Percentiles rank a stretch among this genome's conserved stretches.
Conservation (phyloP, 1,140 invertebrate genomes). For the Monomorium pharaonis region DNA sequence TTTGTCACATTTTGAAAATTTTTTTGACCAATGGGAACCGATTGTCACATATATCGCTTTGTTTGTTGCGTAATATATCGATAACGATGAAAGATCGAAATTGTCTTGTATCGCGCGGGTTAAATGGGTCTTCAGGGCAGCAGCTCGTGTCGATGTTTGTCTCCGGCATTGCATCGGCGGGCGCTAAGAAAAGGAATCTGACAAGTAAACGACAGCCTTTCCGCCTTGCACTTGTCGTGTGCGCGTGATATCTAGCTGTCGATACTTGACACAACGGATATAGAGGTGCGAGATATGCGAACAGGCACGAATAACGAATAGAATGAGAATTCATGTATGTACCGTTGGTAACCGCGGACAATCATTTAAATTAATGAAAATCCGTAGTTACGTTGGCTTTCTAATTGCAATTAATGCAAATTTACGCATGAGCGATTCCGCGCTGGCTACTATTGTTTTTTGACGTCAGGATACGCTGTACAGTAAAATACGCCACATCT, state of each 20-base stretch:
- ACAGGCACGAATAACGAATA: slow-evolving; percentile 16
- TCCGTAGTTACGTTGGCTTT: background rate
- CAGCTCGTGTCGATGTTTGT: background rate
- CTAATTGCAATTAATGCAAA: slow-evolving; percentile 56
- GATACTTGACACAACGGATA: slow-evolving; percentile 29
- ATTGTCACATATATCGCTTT: no score
- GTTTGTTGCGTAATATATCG: background rate
- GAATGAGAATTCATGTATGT: background rate
- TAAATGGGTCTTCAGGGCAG: slow-evolving; percentile 30
- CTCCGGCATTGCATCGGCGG: background rate
- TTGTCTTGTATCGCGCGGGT: background rate
- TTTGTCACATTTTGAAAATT: background rate
- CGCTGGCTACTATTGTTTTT: slow-evolving; percentile 29
- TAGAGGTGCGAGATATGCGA: slow-evolving; percentile 10
- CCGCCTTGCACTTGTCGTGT: slow-evolving; percentile 2
- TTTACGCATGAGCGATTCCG: background rate
- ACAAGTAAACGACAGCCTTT: slow-evolving; percentile 47
- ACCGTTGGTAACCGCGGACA: background rate
- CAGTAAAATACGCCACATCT: slow-evolving; percentile 1
- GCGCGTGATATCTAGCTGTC: background rate
- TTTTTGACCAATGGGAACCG: background rate
- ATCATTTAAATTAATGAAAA: slow-evolving; percentile 40
- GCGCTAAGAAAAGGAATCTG: slow-evolving; percentile 32
- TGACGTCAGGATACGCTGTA: background rate
- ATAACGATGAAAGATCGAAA: background rate